Conservation (phyloP, 1,140 invertebrate genomes). For the Conopomorpha cramerella region DNA sequence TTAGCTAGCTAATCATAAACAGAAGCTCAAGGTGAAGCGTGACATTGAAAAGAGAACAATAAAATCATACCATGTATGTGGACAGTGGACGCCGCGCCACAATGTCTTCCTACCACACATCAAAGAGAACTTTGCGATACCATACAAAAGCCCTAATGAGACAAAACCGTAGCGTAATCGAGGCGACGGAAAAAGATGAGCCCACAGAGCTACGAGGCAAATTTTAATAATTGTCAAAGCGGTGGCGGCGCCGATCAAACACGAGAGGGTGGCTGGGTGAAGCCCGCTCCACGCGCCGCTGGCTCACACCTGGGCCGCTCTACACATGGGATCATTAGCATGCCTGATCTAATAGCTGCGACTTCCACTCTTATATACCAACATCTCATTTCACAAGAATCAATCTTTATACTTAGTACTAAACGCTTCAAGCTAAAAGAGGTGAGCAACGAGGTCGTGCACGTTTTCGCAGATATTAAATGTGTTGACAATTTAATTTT, state of each 20-base stretch:
- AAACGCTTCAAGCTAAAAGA: constrained; percentile 52
- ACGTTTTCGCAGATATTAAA: constrained; percentile 61
- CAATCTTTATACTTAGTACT: constrained; percentile 52
- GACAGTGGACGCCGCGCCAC: constrained; percentile 29
- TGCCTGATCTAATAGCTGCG: too few relatives aligned
- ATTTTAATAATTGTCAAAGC: constrained; percentile 62
- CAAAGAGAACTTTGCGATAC: constrained; percentile 48
- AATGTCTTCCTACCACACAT: constrained; percentile 28
- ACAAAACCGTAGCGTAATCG: constrained; percentile 58
- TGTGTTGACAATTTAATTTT: constrained; percentile 62
- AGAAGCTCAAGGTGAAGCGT: constrained; percentile 51
- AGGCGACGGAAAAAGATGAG: constrained; percentile 60
- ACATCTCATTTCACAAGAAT: constrained; percentile 55
- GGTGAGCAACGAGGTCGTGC: constrained; percentile 42
- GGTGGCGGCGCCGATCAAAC: constrained; percentile 56
- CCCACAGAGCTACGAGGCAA: constrained; percentile 55
- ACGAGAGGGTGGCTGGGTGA: constrained; percentile 17
- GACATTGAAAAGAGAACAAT: constrained; percentile 52
- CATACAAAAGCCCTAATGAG: constrained; percentile 59
- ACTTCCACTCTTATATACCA: constrained; percentile 40
- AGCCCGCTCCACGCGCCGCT: constrained; percentile 9
- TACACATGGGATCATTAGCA: constrained; percentile 47
- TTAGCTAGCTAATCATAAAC: constrained; percentile 42
- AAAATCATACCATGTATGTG: constrained; percentile 56
- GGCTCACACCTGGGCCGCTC: constrained; percentile 7